A percentile compares a stretch with the other conserved stretches of the same genome.
These are phyloP conservation scores for Dryococelus australis DNA, from an alignment of 2,888 invertebrate genomes.

Conservation along the genomic window DNA sequence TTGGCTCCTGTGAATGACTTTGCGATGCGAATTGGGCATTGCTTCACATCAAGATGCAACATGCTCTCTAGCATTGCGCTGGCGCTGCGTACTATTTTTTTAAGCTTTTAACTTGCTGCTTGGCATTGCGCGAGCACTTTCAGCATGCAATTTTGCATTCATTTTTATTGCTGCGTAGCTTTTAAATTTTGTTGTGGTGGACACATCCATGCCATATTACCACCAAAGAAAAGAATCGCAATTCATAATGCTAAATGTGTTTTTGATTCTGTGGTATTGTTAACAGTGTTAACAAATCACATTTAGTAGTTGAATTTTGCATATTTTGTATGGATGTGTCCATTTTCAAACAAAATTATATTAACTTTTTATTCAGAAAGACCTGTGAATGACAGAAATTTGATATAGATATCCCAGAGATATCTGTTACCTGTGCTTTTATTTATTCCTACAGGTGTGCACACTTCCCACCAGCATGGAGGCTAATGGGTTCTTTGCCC, in stretches of 20 bases:
- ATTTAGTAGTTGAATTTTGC: no score
- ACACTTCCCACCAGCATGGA: background rate
- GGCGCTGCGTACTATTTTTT: background rate
- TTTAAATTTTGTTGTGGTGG: background rate
- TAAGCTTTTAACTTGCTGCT: background rate
- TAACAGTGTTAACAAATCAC: no score
- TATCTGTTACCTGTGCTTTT: conserved; percentile 25
- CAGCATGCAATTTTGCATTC: background rate
- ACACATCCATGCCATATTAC: background rate
- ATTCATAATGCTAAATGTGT: background rate
- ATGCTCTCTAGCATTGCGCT: background rate
- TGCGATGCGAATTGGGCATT: background rate
- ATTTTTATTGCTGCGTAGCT: background rate
- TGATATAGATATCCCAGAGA: conserved; percentile 6
- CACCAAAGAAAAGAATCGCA: background rate
- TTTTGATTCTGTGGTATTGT: no score
- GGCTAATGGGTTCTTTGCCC: background rate
- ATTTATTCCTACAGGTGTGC: conserved; percentile 23
- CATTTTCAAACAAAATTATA: background rate
- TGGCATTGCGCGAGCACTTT: background rate
- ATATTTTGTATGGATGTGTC: background rate
- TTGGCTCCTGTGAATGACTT: background rate
- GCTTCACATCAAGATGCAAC: background rate
- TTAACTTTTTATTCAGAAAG: background rate
- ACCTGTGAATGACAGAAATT: background rate